A percentile compares a stretch with the other conserved stretches of the same genome.
Evolutionary conservation across 92 coral and sea anemone genomes (phyloP).

Genomic region (Phenganax marumi): DNA sequence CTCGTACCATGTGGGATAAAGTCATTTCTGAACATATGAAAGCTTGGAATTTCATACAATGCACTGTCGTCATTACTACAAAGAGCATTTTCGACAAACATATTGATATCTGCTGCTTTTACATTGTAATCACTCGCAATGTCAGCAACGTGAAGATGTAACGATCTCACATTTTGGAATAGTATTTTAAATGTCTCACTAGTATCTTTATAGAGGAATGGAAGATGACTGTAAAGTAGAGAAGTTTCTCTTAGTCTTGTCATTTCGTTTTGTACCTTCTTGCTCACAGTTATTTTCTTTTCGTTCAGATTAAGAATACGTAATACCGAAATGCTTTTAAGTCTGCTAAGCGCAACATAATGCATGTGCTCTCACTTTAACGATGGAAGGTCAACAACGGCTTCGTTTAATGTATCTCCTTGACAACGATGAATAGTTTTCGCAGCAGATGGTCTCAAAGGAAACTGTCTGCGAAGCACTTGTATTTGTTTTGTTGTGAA

Average conservation of each 20-base stretch:
- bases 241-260: too few species aligned
- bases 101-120: too few species aligned
- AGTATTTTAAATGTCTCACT: too few species aligned
- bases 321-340: slow-evolving; percentile 41
- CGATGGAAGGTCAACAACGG: slow-evolving; percentile 56
- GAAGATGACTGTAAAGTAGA: too few species aligned
- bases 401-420: slow-evolving; percentile 53
- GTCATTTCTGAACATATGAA: not conserved
- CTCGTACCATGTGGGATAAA: not conserved
- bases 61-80: not conserved
- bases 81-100: too few species aligned
- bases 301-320: slow-evolving; percentile 48
- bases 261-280: slow-evolving; percentile 12
- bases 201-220: too few species aligned
- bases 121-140: too few species aligned
- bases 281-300: slow-evolving; percentile 45
- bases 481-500: slow-evolving; percentile 37
- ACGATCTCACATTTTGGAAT: too few species aligned
- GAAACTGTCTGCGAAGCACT: slow-evolving; percentile 57
- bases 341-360: slow-evolving; percentile 51
- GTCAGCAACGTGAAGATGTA: too few species aligned
- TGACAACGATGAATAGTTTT: slow-evolving; percentile 63
- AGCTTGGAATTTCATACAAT: not conserved
- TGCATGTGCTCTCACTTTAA: slow-evolving; percentile 53
- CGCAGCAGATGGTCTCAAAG: slow-evolving; percentile 54